Evolutionary conservation across 2,113 vertebrate genomes (phyloP), one percentile per base, ranked within the genome.

Genomic region (Vanacampus margaritifer): DNA sequence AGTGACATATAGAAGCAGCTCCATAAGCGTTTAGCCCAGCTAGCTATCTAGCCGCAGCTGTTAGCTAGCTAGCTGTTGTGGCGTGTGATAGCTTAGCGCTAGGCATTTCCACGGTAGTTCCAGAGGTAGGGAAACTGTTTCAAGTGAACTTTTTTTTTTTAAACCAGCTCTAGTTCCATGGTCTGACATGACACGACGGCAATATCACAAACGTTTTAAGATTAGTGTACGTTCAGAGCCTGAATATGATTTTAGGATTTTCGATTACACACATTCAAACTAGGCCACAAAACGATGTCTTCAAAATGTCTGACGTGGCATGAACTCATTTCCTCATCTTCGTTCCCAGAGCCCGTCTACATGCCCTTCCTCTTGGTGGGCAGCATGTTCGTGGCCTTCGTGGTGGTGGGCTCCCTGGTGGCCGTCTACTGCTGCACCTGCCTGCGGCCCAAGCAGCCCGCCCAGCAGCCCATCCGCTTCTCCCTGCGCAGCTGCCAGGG

Each of bases 391-490:
- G 90, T 99, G 1, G 94, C 97, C 28, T 99, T 99, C 73, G 92
- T 99, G 53, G 92, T 99, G 9, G 92, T 98, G 66, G 97, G 95
- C 68, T 97, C 95, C 0, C 89, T 98, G 76, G 93, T 99, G 54
- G 97, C 97, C 0, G 90, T 99, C 68, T 99, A 98, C 75, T 99
- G 97, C 72, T 99, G 97, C 86, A 98, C 96, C 0, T 99, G 97
- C 78, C 85, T 99, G 73, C 91, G 95, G 71, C 97, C 97, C 65
- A 99, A 98, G 73, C 95, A 96, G 67, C 93, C 95, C 0, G 92
- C 94, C 0, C 95, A 93, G 23, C 95, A 93, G 86, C 93, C 96
- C 0, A 95, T 96, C 50, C 93, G 95, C 46, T 97, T 98, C 89
- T 96, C 96, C 0, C 92, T 98, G 68, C 94, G 94, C 50, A 95